A percentile compares a stretch with the other conserved stretches of the same genome.
Evolutionary conservation across 2,888 invertebrate genomes (phyloP).

Genomic region (Orthosia cruda): DNA sequence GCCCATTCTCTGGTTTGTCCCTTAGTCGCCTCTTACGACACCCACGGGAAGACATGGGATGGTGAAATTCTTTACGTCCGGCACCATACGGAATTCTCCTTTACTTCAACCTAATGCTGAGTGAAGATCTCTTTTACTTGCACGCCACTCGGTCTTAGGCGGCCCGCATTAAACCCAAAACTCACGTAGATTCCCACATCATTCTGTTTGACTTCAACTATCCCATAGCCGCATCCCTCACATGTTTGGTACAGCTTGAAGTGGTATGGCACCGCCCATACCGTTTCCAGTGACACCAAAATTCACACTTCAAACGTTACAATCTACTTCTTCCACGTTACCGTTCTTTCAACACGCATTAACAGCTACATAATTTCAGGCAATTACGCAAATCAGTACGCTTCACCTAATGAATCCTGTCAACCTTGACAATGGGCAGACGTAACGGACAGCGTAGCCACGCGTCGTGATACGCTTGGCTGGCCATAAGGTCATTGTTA

Average conservation of each 20-base stretch:
- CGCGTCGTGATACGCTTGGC: constrained; percentile 67
- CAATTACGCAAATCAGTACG: constrained; percentile 52
- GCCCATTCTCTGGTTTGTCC: no score
- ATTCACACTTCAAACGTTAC: constrained; percentile 8
- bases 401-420: constrained; percentile 66
- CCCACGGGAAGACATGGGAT: no score
- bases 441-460: constrained; percentile 69
- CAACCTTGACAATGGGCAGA: constrained; percentile 75
- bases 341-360: constrained; percentile 47
- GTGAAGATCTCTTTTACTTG: background rate
- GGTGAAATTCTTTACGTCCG: no score
- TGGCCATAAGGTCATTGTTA: constrained; percentile 69
- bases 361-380: constrained; percentile 46
- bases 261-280: background rate
- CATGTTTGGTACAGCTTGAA: no score
- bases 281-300: background rate
- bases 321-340: constrained; percentile 37
- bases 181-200: background rate
- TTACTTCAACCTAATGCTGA: background rate
- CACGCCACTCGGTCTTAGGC: background rate
- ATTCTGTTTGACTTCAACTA: background rate
- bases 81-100: no score
- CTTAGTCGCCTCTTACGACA: background rate
- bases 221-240: background rate
- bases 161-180: background rate